phyloP scores from a whole-genome alignment of 2,113 vertebrate genomes.

The Oostethus manadensis region DNA sequence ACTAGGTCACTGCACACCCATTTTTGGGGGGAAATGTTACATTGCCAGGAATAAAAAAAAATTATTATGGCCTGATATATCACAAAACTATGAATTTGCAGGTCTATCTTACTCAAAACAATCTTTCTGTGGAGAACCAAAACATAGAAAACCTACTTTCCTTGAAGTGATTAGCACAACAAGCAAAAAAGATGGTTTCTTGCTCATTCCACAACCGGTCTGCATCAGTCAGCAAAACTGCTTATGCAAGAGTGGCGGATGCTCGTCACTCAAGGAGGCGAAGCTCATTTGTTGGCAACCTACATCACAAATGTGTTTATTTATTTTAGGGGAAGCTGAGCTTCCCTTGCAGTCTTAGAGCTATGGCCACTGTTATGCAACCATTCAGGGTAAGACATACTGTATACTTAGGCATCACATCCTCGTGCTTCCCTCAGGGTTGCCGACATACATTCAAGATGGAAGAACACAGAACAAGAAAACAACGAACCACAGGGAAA shows the following conservation, averaged over 20 bases:
- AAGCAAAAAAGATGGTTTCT: slow-evolving; percentile 9
- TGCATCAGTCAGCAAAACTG: slow-evolving; percentile 22
- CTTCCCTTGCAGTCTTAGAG: too few species aligned
- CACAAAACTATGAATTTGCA: neutral
- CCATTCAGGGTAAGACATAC: slow-evolving; percentile 26
- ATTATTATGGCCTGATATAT: neutral
- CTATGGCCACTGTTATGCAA: too few species aligned
- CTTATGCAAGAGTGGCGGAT: too few species aligned
- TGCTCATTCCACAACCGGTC: slow-evolving; percentile 21
- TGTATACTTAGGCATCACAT: slow-evolving; percentile 24
- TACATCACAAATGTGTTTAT: too few species aligned
- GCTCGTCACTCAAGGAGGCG: too few species aligned
- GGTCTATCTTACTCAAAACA: neutral
- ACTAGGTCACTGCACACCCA: too few species aligned
- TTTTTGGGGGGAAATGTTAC: neutral
- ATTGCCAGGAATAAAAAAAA: neutral
- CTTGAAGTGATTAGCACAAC: slow-evolving; percentile 1
- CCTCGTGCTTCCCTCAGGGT: slow-evolving; percentile 10
- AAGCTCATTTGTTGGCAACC: too few species aligned
- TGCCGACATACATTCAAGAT: slow-evolving; percentile 18
- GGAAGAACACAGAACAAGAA: slow-evolving; percentile 23
- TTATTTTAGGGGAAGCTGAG: too few species aligned
- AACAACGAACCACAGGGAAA: slow-evolving; percentile 6
- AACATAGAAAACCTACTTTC: too few species aligned
- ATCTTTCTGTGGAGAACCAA: neutral